phyloP scores from a whole-genome alignment of 2,797 vertebrate genomes.

The Eleutherodactylus coqui region DNA sequence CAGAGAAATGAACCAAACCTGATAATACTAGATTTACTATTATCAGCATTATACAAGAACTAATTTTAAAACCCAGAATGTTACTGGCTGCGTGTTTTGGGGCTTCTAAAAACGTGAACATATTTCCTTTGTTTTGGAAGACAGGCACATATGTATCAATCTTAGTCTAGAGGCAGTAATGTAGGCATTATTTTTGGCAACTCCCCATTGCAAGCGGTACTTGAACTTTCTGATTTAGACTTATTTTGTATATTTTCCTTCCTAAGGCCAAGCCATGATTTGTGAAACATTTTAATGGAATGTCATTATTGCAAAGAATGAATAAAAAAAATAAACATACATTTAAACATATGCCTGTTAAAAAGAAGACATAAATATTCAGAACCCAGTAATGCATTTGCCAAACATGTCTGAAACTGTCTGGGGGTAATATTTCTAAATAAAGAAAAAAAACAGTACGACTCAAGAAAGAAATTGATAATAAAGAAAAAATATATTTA shows the following conservation, averaged over 20 bases:
- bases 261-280: conserved; percentile 49
- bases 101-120: conserved; percentile 10
- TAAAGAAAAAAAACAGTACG: neutral
- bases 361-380: conserved; percentile 40
- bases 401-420: conserved; percentile 24
- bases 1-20: conserved; percentile 17
- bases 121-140: conserved; percentile 37
- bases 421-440: neutral
- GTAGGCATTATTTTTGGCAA: conserved; percentile 58
- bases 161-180: conserved; percentile 35
- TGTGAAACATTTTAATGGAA: conserved; percentile 58
- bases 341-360: conserved; percentile 55
- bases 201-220: conserved; percentile 29
- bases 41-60: conserved; percentile 2
- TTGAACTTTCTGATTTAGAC: conserved; percentile 45
- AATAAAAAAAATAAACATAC: conserved; percentile 58
- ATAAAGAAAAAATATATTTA: neutral
- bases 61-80: conserved; percentile 29
- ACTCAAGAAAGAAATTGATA: neutral
- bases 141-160: conserved; percentile 43
- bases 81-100: neutral
- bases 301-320: conserved; percentile 59
- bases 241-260: conserved; percentile 61
- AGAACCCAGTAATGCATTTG: conserved; percentile 39
- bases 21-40: conserved; percentile 15